A percentile compares a stretch with the other conserved stretches of the same genome.
phyloP scores from a whole-genome alignment of 2,113 vertebrate genomes.

The Gracilinanus agilis region DNA sequence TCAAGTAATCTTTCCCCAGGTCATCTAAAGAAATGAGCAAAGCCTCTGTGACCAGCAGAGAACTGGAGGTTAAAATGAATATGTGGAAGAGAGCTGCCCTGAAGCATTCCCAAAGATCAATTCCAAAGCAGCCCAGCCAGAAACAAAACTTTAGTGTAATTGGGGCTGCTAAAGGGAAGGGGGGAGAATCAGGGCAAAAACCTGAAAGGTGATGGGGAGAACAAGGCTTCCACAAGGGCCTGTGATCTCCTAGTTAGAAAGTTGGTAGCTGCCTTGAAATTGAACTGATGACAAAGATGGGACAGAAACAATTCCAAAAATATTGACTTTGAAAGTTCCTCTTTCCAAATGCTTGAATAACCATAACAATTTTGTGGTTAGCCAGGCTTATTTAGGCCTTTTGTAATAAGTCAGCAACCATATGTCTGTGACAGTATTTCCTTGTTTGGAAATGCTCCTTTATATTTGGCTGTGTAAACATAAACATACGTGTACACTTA shows the following conservation, averaged over 20 bases:
- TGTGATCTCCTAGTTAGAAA: background rate
- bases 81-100: background rate
- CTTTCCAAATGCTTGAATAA: background rate
- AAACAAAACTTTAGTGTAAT: background rate
- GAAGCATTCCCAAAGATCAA: background rate
- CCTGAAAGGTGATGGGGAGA: background rate
- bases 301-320: background rate
- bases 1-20: background rate
- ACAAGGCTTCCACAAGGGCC: background rate
- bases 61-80: background rate
- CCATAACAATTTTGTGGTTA: background rate
- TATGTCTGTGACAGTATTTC: background rate
- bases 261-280: background rate
- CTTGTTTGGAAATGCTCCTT: slow-evolving; percentile 6
- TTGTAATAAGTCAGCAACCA: background rate
- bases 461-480: background rate
- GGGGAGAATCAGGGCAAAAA: background rate
- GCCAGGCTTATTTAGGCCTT: background rate
- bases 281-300: background rate
- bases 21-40: background rate
- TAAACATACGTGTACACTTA: background rate
- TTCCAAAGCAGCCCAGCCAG: background rate
- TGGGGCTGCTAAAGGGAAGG: background rate
- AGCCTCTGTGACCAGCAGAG: background rate
- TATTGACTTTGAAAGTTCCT: background rate